Evolutionary conservation across 2,113 vertebrate genomes (phyloP).

Genomic region (Tichodroma muraria): DNA sequence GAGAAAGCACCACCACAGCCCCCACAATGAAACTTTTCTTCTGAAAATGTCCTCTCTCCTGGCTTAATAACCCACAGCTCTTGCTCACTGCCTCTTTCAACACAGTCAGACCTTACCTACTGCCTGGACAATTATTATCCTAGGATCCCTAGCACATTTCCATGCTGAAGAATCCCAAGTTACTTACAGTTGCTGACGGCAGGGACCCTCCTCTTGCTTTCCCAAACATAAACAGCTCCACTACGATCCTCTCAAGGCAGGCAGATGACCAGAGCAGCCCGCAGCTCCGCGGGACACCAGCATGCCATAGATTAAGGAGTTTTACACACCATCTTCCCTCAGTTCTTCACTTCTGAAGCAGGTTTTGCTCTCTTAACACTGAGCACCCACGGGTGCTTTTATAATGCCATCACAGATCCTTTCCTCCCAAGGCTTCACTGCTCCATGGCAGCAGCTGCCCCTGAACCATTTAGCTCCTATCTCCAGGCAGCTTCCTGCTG

Average conservation of each 20-base stretch:
- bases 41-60: background rate
- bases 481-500: background rate
- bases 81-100: background rate
- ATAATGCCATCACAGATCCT: background rate
- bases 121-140: background rate
- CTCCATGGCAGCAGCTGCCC: background rate
- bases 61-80: background rate
- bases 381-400: background rate
- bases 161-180: background rate
- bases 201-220: background rate
- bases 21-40: background rate
- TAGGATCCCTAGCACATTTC: background rate
- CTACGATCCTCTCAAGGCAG: background rate
- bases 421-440: background rate
- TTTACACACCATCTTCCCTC: background rate
- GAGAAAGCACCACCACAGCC: background rate
- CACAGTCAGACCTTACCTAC: background rate
- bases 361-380: background rate
- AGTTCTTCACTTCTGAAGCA: background rate
- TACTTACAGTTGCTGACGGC: background rate
- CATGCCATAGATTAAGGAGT: background rate
- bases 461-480: background rate
- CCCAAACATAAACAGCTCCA: background rate
- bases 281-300: background rate
- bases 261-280: background rate